Evolutionary conservation across 1,140 invertebrate species (phyloP).

Genomic region (Kradibia gibbosae): DNA sequence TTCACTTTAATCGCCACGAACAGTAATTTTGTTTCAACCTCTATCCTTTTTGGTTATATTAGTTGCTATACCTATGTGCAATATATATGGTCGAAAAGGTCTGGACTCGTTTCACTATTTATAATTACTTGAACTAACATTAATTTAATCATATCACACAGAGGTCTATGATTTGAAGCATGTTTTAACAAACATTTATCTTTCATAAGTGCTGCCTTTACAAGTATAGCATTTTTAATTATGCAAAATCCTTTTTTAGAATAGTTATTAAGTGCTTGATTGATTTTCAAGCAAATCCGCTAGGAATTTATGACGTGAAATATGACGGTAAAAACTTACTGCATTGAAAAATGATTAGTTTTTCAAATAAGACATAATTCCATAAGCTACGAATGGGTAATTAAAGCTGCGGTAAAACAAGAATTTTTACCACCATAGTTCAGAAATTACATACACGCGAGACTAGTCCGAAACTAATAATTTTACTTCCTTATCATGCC

Average conservation of each 20-base stretch:
- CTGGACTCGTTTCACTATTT: too few species aligned
- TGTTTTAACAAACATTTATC: neutral
- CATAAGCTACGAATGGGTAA: neutral
- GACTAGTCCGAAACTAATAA: slow-evolving; percentile 26
- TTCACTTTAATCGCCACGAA: too few species aligned
- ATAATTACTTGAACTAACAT: too few species aligned
- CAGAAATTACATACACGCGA: slow-evolving; percentile 1
- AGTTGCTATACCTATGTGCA: too few species aligned
- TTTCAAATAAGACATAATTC: neutral
- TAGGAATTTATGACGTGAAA: neutral
- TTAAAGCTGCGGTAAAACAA: slow-evolving; percentile 8
- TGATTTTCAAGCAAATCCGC: neutral
- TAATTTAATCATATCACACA: too few species aligned
- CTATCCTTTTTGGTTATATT: too few species aligned
- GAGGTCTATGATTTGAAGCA: too few species aligned
- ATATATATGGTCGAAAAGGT: too few species aligned
- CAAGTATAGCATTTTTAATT: neutral
- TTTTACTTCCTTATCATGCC: slow-evolving; percentile 6
- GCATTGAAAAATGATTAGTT: neutral
- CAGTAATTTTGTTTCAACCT: too few species aligned
- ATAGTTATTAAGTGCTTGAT: neutral
- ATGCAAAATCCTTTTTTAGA: neutral
- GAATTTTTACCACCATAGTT: slow-evolving; percentile 25
- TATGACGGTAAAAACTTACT: neutral
- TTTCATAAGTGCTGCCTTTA: neutral